Percentiles rank a stretch among this genome's conserved stretches.
Conservation (phyloP, 2,113 vertebrate genomes). For the Puma concolor region DNA sequence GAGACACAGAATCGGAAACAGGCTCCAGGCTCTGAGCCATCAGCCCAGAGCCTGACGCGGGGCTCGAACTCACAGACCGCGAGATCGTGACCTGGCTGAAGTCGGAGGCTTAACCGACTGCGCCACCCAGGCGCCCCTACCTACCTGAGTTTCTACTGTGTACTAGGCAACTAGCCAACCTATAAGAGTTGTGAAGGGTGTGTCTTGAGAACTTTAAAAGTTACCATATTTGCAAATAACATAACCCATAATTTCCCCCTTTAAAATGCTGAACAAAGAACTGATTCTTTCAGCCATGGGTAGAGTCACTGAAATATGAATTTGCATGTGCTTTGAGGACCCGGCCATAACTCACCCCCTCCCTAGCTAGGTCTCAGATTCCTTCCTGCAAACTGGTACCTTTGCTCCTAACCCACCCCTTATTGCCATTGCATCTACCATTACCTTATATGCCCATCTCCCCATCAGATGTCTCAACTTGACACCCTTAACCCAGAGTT, state of each 20-base stretch:
- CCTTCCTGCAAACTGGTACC: not conserved
- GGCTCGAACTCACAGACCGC: no score
- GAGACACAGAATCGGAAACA: no score
- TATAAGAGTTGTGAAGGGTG: not conserved
- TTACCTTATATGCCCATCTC: not conserved
- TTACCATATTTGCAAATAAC: not conserved
- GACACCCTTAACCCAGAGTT: not conserved
- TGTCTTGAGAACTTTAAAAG: conserved; percentile 15
- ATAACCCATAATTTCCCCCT: not conserved
- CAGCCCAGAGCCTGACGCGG: no score
- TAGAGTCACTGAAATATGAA: conserved; percentile 14
- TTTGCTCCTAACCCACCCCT: not conserved
- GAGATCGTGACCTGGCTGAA: no score
- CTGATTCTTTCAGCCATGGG: not conserved
- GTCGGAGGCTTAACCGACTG: no score
- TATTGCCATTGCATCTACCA: not conserved
- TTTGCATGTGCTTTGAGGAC: not conserved
- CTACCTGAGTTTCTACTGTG: conserved; percentile 4
- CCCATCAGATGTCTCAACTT: not conserved
- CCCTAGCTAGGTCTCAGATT: not conserved
- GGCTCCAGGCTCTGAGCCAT: no score
- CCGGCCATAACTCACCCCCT: not conserved
- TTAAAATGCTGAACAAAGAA: conserved; percentile 13
- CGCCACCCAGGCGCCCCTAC: no score
- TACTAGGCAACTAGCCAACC: not conserved